Evolutionary conservation across 1,140 invertebrate species (phyloP).

Genomic region (Oppia nitens): DNA sequence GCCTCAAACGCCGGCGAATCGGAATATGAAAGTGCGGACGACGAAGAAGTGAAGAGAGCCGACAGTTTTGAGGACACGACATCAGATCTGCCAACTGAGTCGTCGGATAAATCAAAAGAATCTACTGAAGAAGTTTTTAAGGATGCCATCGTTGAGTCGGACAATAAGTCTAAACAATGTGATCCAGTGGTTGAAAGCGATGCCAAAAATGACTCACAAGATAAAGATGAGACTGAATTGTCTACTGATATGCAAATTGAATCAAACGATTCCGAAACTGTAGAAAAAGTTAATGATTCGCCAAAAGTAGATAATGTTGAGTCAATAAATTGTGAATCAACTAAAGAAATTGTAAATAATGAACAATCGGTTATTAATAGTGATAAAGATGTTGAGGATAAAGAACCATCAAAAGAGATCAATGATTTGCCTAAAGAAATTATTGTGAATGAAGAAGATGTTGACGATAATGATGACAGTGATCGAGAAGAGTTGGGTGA

Average conservation of each 20-base stretch:
- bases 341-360: background rate
- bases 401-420: conserved; percentile 2
- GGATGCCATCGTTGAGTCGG: conserved; percentile 5
- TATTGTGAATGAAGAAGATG: conserved; percentile 17
- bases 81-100: background rate
- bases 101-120: conserved; percentile 12
- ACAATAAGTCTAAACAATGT: background rate
- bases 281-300: background rate
- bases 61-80: conserved; percentile 12
- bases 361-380: background rate
- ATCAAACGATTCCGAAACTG: too few species aligned
- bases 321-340: background rate
- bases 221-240: background rate
- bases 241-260: too few species aligned
- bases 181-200: background rate
- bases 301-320: background rate
- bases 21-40: conserved; percentile 24
- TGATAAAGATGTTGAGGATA: background rate
- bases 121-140: conserved; percentile 15
- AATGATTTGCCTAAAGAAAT: background rate
- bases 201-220: background rate
- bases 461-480: conserved; percentile 19
- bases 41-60: conserved; percentile 17
- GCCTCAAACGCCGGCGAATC: conserved; percentile 19
- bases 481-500: conserved; percentile 23